phyloP scores from a whole-genome alignment of 2,888 invertebrate species.

The Sisyra terminalis region DNA sequence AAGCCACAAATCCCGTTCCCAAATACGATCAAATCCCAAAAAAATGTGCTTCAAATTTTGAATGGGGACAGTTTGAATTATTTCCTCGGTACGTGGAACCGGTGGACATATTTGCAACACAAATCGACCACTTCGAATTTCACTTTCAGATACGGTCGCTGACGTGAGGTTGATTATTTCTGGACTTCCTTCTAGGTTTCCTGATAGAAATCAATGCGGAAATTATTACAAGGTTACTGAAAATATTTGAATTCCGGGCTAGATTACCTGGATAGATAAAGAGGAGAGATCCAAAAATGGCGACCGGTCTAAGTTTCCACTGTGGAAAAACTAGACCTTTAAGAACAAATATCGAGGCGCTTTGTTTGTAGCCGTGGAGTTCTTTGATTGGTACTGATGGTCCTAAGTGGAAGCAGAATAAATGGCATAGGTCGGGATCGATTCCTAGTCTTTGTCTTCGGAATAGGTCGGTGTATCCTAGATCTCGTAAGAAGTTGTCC shows the following conservation, averaged over 20 bases:
- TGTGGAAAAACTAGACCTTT: conserved; percentile 53
- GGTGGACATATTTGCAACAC: conserved; percentile 28
- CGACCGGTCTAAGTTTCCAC: conserved; percentile 43
- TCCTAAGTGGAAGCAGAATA: conserved; percentile 42
- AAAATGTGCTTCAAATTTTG: conserved; percentile 32
- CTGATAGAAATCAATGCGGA: conserved; percentile 3
- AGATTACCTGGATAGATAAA: conserved; percentile 38
- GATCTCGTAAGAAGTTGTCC: conserved; percentile 38
- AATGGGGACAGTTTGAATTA: no score
- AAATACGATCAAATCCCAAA: conserved; percentile 44
- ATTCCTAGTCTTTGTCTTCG: conserved; percentile 43
- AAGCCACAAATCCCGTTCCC: conserved; percentile 50
- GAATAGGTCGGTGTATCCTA: conserved; percentile 41
- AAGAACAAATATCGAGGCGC: conserved; percentile 33
- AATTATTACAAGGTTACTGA: no score
- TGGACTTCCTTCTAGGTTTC: conserved; percentile 13
- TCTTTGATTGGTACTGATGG: conserved; percentile 37
- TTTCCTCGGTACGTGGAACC: conserved; percentile 22
- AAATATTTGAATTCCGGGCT: no score
- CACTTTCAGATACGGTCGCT: conserved; percentile 15
- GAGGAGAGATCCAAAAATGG: conserved; percentile 40
- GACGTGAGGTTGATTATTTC: conserved; percentile 16
- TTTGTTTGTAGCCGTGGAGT: conserved; percentile 27
- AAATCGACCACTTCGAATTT: conserved; percentile 21
- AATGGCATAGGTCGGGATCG: conserved; percentile 44